These are phyloP conservation scores for Rhipidura dahli DNA, from an alignment of 2,113 vertebrate genomes.

Conservation along the genomic window DNA sequence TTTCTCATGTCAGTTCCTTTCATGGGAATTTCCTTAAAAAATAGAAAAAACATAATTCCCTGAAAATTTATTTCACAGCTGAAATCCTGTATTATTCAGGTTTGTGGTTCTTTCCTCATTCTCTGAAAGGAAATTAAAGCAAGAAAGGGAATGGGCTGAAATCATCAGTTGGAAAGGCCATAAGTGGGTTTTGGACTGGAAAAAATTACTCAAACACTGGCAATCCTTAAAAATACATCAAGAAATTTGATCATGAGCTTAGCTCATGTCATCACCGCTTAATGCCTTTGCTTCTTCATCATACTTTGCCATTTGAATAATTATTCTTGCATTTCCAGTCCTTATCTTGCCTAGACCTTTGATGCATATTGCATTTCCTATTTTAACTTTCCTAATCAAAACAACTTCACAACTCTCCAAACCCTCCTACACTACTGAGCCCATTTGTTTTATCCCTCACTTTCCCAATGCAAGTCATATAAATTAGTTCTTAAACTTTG, in stretches of 20 bases:
- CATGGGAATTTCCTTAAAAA: not conserved
- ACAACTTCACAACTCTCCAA: not conserved
- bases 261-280: not conserved
- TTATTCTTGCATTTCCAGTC: not conserved
- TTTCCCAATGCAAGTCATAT: not conserved
- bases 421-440: not conserved
- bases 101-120: not conserved
- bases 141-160: not conserved
- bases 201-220: not conserved
- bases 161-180: not conserved
- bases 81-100: not conserved
- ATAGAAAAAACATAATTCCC: not conserved
- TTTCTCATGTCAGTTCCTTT: not conserved
- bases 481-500: not conserved
- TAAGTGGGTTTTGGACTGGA: not conserved
- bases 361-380: not conserved
- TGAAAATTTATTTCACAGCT: not conserved
- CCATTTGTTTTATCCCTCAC: not conserved
- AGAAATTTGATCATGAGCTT: not conserved
- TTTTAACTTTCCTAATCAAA: not conserved
- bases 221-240: not conserved
- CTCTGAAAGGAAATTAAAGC: not conserved
- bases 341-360: not conserved
- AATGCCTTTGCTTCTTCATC: not conserved
- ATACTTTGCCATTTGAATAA: not conserved